These are phyloP conservation scores for Takifugu bimaculatus DNA, from an alignment of 2,113 vertebrate species.

Conservation along the genomic window DNA sequence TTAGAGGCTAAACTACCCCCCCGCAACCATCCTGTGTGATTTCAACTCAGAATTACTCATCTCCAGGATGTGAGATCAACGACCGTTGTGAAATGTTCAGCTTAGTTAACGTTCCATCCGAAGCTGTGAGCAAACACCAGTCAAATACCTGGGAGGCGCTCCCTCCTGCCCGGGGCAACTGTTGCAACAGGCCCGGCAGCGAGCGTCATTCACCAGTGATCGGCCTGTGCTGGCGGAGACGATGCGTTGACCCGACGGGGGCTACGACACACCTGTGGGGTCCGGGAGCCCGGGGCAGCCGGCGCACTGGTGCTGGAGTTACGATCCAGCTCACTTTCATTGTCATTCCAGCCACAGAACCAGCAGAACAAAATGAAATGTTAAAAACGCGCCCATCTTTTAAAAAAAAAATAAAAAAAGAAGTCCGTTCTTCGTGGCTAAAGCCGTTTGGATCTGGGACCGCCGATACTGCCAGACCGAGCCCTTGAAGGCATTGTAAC, in stretches of 20 bases:
- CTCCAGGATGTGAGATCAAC: conserved; percentile 57
- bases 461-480: conserved; percentile 56
- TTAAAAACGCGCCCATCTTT: conserved; percentile 35
- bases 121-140: conserved; percentile 23
- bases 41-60: conserved; percentile 51
- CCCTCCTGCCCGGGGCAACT: conserved; percentile 22
- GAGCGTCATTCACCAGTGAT: conserved; percentile 55
- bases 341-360: conserved; percentile 38
- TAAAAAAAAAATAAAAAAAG: conserved; percentile 43
- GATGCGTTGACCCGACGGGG: conserved; percentile 44
- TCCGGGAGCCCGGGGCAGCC: no score
- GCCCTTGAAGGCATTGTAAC: conserved; percentile 62
- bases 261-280: conserved; percentile 16
- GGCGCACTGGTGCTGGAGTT: no score
- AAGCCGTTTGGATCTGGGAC: conserved; percentile 41
- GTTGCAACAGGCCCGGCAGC: conserved; percentile 41
- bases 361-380: conserved; percentile 48
- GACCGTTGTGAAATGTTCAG: conserved; percentile 58
- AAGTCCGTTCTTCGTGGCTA: conserved; percentile 34
- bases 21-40: conserved; percentile 39
- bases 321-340: conserved; percentile 40
- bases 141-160: conserved; percentile 42
- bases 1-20: conserved; percentile 45
- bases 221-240: conserved; percentile 34
- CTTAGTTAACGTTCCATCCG: conserved; percentile 50